Evolutionary conservation across 2,888 invertebrate species (phyloP).

Genomic region (Julus scanicus): DNA sequence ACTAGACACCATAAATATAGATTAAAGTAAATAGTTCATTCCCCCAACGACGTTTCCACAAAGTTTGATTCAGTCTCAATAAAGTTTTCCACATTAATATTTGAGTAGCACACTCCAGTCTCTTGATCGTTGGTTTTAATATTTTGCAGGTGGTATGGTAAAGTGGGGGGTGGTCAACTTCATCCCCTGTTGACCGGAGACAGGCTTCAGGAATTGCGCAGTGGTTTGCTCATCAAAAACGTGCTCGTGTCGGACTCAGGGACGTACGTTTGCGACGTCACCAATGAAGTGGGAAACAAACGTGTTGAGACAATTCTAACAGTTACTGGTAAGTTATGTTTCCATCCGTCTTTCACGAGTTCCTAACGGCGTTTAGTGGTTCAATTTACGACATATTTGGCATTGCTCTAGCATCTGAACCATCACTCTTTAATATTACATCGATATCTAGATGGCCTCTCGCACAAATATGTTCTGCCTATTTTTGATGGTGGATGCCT

Average conservation of each 20-base stretch:
- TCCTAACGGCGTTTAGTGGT: not conserved
- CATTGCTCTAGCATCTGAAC: not conserved
- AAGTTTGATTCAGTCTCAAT: no score
- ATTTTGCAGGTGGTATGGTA: constrained; percentile 55
- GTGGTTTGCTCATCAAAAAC: constrained; percentile 54
- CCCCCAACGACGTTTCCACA: no score
- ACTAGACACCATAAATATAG: no score
- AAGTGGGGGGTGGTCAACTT: constrained; percentile 55
- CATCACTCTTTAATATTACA: constrained; percentile 22
- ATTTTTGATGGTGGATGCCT: constrained; percentile 9
- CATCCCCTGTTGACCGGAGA: constrained; percentile 57
- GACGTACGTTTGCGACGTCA: constrained; percentile 56
- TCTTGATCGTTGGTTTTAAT: no score
- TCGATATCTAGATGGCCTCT: not conserved
- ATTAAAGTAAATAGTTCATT: no score
- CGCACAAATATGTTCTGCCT: constrained; percentile 6
- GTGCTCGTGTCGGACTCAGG: constrained; percentile 55
- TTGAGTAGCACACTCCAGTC: no score
- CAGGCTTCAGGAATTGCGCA: constrained; percentile 54
- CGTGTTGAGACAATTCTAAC: constrained; percentile 55
- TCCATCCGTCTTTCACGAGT: not conserved
- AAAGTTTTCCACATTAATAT: no score
- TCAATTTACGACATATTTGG: constrained; percentile 15
- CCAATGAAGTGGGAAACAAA: constrained; percentile 56
- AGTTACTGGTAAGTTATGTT: constrained; percentile 69